phyloP scores from a whole-genome alignment of 2,797 vertebrate genomes.

The Spinus pinus region DNA sequence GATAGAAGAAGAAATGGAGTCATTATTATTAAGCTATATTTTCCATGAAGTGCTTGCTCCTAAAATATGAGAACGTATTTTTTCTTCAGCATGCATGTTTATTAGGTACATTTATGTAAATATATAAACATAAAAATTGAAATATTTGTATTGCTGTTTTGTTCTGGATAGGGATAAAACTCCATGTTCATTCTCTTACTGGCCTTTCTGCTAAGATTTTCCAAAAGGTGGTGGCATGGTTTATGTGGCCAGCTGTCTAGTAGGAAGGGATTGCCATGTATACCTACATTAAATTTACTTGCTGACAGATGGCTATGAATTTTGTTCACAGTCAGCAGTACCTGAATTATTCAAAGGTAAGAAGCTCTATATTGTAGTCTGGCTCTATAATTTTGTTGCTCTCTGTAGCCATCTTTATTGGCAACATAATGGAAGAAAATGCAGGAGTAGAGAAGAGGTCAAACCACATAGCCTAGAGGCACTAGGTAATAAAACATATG shows the following conservation, averaged over 20 bases:
- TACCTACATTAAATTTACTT: slow-evolving; percentile 7
- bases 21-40: background rate
- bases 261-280: background rate
- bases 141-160: background rate
- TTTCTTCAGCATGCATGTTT: background rate
- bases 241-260: slow-evolving; percentile 16
- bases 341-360: slow-evolving; percentile 26
- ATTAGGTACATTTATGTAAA: background rate
- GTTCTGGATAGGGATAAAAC: background rate
- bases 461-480: background rate
- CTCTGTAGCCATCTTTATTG: background rate
- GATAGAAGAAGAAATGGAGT: background rate
- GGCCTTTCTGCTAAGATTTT: background rate
- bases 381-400: background rate
- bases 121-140: background rate
- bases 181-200: background rate
- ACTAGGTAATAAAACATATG: background rate
- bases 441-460: background rate
- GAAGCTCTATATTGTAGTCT: background rate
- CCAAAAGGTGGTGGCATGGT: background rate
- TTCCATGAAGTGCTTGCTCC: background rate
- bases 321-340: background rate
- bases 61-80: background rate
- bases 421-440: background rate
- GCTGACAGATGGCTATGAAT: slow-evolving; percentile 8